Evolutionary conservation across 2,113 vertebrate species (phyloP), one percentile per base, ranked within the genome.

Genomic region (Pristiophorus japonicus): DNA sequence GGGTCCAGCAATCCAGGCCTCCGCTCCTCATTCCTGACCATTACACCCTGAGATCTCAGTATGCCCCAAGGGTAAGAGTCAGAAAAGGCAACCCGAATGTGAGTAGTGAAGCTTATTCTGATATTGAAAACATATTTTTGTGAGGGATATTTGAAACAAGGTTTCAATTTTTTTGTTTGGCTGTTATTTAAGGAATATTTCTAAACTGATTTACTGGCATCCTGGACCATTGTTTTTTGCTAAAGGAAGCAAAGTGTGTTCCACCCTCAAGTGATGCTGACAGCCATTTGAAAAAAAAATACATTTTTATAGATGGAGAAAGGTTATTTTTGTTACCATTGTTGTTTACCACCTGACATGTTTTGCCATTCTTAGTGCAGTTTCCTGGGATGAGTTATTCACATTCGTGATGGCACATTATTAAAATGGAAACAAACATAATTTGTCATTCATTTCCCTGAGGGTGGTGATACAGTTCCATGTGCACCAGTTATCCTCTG

Each of bases 151-250:
- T 88, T 92, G 16, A 92, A 92, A n/a, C n/a, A n/a, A n/a, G n/a
- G n/a, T n/a, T n/a, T n/a, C n/a, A n/a, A n/a, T n/a, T 87, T 88
- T 87, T 88, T 55, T 55, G 5, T 88, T 59, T 88, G n/a, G 2
- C 88, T 92, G 27, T 92, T 92, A 92, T 92, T 92, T 92, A 63
- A 8, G 16, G 59, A 22, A 63, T 81, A 42, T 92, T 63, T n/a
- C n/a, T n/a, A n/a, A 63, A n/a, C 24, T 95, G 70, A 96, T 97
- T 97, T 73, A 75, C 95, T 88, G 96, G 84, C 67, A 95, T 59
- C 14, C 95, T 96, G 96, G 96, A 96, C 62, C 59, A 92, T 92
- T 92, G 88, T 92, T 92, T 63, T n/a, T 96, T 0, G 0, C 22
- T 94, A 0, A 0, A 92, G 88, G 88, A 92, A 92, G 59, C 88